Evolutionary conservation across 2,888 invertebrate genomes (phyloP).

Genomic region (Sylvicola cinctus): DNA sequence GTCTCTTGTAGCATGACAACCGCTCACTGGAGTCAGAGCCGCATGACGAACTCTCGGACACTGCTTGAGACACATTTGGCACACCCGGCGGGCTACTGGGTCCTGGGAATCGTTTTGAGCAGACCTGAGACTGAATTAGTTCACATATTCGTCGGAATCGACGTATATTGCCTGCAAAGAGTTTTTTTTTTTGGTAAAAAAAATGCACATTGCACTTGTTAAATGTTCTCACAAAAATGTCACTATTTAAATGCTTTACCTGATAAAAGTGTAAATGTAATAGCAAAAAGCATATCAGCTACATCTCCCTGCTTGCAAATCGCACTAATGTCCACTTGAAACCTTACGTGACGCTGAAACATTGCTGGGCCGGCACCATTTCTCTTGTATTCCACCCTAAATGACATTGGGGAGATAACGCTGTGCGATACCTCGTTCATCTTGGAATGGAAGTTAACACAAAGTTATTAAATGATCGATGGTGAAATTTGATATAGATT

Average conservation of each 20-base stretch:
- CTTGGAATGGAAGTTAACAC: constrained; percentile 27
- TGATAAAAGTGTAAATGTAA: constrained; percentile 84
- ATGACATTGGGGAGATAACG: constrained; percentile 95
- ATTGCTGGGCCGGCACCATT: constrained; percentile 86
- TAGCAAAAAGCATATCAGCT: constrained; percentile 63
- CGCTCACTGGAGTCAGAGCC: constrained; percentile 26
- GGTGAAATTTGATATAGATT: constrained; percentile 2
- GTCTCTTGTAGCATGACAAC: constrained; percentile 21
- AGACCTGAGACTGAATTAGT: constrained; percentile 78
- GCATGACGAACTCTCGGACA: constrained; percentile 27
- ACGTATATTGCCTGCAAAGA: constrained; percentile 64
- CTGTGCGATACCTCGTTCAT: constrained; percentile 93
- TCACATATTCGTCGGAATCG: constrained; percentile 91
- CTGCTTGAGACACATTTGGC: constrained; percentile 24
- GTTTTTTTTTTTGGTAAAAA: constrained; percentile 6
- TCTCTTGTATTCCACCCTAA: constrained; percentile 92
- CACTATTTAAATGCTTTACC: constrained; percentile 31
- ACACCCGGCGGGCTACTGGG: constrained; percentile 23
- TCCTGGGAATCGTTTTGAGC: constrained; percentile 29
- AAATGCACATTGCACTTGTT: neutral
- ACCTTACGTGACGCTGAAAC: constrained; percentile 90
- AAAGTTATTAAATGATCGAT: constrained; percentile 1
- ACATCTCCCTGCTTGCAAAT: constrained; percentile 51
- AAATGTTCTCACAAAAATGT: too few relatives aligned
- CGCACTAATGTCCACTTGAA: constrained; percentile 77